Evolutionary conservation across 2,797 vertebrate genomes (phyloP).

Genomic region (Chelon auratus): DNA sequence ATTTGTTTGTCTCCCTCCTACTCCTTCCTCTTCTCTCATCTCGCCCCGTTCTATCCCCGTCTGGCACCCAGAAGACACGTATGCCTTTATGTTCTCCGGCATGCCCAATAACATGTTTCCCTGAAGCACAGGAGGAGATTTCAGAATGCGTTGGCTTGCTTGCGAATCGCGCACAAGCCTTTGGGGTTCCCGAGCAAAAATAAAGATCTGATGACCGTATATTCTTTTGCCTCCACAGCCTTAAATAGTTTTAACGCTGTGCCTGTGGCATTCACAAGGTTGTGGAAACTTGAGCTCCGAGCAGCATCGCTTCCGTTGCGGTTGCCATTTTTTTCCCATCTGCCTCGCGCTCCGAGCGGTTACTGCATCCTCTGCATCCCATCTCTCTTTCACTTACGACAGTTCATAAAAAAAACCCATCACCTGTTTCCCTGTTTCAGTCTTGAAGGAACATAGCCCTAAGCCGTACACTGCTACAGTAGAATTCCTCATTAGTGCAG

Average conservation of each 20-base stretch:
- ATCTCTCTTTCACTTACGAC: constrained; percentile 55
- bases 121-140: constrained; percentile 49
- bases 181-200: constrained; percentile 32
- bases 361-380: constrained; percentile 49
- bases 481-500: constrained; percentile 9
- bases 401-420: constrained; percentile 46
- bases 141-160: constrained; percentile 64
- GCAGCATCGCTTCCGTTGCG: constrained; percentile 58
- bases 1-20: constrained; percentile 21
- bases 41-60: constrained; percentile 11
- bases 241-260: constrained; percentile 75
- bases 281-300: constrained; percentile 65
- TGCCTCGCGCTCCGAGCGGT: constrained; percentile 36
- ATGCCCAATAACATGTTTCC: constrained; percentile 57
- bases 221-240: constrained; percentile 62
- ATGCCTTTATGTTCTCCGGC: constrained; percentile 25
- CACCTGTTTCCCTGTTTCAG: constrained; percentile 48
- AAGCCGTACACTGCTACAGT: too few relatives aligned
- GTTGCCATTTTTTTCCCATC: constrained; percentile 66
- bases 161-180: constrained; percentile 37
- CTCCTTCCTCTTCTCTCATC: constrained; percentile 29
- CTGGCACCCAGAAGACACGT: constrained; percentile 33
- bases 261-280: constrained; percentile 61
- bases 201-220: constrained; percentile 47
- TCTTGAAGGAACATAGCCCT: background rate